These are phyloP conservation scores for Coenonympha arcania DNA, from an alignment of 2,888 invertebrate species.

Conservation along the genomic window DNA sequence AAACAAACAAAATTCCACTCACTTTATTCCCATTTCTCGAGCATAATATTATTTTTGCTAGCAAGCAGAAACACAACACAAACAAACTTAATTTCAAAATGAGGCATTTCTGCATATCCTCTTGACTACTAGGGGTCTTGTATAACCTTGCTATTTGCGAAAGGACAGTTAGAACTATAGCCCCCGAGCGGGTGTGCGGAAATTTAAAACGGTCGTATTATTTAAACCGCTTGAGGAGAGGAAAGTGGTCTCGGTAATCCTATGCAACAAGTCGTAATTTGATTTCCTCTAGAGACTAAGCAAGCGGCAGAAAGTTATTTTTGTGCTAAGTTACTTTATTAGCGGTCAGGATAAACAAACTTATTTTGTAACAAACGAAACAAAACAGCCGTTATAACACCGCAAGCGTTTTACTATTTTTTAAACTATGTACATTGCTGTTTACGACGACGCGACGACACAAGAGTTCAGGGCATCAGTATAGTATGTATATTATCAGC, in stretches of 20 bases:
- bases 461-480: too few relatives aligned
- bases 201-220: conserved; percentile 28
- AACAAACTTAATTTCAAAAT: conserved; percentile 28
- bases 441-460: too few relatives aligned
- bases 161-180: conserved; percentile 1
- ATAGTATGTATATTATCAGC: too few relatives aligned
- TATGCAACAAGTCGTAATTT: conserved; percentile 34
- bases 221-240: conserved; percentile 27
- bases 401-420: too few relatives aligned
- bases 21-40: conserved; percentile 28
- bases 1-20: conserved; percentile 10
- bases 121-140: conserved; percentile 14
- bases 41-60: conserved; percentile 8
- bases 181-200: conserved; percentile 10
- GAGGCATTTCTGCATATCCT: conserved; percentile 29
- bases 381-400: too few relatives aligned
- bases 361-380: not conserved
- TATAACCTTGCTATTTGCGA: conserved; percentile 23
- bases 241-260: conserved; percentile 31
- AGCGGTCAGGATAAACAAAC: not conserved
- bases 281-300: conserved; percentile 31
- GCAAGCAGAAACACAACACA: conserved; percentile 13
- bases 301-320: conserved; percentile 17
- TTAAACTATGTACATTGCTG: too few relatives aligned
- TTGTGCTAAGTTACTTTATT: conserved; percentile 4